Evolutionary conservation across 2,888 invertebrate species (phyloP).

Genomic region (Listrodromus nycthemerus): DNA sequence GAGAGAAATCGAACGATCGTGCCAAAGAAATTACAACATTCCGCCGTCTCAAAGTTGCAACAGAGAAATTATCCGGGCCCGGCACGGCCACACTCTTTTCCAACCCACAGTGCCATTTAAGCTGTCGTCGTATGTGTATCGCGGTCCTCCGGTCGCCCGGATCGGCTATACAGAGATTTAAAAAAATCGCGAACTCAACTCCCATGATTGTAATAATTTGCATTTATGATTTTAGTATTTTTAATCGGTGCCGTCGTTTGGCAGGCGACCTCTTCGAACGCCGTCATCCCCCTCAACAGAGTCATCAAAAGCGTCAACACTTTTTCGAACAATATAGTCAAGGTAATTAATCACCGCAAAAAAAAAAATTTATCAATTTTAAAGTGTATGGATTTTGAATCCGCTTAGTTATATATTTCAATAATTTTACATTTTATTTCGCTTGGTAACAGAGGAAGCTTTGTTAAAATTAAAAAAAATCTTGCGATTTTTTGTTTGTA

Average conservation of each 20-base stretch:
- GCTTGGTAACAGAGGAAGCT: too few species aligned
- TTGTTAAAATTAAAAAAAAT: too few species aligned
- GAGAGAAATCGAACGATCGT: slow-evolving; percentile 22
- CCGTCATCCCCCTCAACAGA: background rate
- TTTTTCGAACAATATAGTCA: slow-evolving; percentile 52
- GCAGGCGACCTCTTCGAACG: background rate
- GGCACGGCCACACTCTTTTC: background rate
- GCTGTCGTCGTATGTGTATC: slow-evolving; percentile 1
- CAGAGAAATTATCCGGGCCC: background rate
- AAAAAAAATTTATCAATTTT: background rate
- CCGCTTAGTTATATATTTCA: too few species aligned
- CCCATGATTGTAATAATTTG: background rate
- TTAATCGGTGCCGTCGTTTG: slow-evolving; percentile 48
- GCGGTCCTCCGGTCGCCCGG: background rate
- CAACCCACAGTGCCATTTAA: background rate
- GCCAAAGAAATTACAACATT: slow-evolving; percentile 18
- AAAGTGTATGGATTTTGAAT: too few species aligned
- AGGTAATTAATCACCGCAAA: slow-evolving; percentile 15
- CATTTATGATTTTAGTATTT: slow-evolving; percentile 48
- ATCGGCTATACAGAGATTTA: too few species aligned
- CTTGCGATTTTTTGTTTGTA: too few species aligned
- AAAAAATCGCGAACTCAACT: background rate
- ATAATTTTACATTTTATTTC: too few species aligned
- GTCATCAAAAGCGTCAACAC: slow-evolving; percentile 44
- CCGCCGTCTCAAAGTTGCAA: slow-evolving; percentile 8